Conservation (phyloP, 2,888 invertebrate genomes). For the Galerucella pusilla region DNA sequence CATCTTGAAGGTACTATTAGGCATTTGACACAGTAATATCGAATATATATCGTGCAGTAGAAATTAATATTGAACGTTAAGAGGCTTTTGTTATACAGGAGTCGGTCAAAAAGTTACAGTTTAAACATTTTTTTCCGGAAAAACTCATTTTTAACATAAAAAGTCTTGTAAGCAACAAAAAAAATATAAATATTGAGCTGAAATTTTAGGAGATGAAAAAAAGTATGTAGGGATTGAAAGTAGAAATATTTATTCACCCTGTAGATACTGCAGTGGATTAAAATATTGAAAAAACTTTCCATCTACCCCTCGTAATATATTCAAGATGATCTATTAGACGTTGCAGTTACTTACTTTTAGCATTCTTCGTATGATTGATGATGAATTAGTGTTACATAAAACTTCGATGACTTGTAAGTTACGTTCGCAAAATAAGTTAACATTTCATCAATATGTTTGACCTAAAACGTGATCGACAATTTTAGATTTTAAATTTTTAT, state of each 20-base stretch:
- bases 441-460: conserved; percentile 23
- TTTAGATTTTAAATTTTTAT: conserved; percentile 10
- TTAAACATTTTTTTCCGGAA: no score
- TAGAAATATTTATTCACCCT: no score
- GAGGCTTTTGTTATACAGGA: no score
- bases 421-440: conserved; percentile 21
- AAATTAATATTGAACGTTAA: conserved; percentile 10
- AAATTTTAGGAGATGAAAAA: no score
- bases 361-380: conserved; percentile 20
- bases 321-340: conserved; percentile 6
- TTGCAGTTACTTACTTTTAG: conserved; percentile 20
- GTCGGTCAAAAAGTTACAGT: no score
- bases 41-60: conserved; percentile 21
- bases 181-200: no score
- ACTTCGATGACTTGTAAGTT: conserved; percentile 22
- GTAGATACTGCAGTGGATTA: background rate
- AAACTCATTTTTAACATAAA: no score
- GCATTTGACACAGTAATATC: conserved; percentile 20
- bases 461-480: conserved; percentile 21
- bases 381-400: conserved; percentile 30
- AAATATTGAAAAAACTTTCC: background rate
- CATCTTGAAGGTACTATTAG: conserved; percentile 8
- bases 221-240: no score
- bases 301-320: background rate
- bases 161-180: no score